These are phyloP conservation scores for Microtus oregoni DNA, from an alignment of 2,113 vertebrate species.

Conservation along the genomic window DNA sequence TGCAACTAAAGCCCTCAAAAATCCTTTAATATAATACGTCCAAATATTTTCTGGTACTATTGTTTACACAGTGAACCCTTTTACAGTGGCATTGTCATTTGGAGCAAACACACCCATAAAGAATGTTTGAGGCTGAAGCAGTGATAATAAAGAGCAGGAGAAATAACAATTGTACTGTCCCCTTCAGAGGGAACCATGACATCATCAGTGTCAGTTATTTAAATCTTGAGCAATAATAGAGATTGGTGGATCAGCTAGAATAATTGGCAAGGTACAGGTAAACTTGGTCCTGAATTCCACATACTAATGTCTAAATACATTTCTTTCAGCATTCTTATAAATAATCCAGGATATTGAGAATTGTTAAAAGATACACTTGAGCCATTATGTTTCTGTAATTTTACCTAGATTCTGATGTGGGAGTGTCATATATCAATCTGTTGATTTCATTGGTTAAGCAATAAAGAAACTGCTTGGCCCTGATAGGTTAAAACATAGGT, in stretches of 20 bases:
- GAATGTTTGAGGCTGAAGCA: background rate
- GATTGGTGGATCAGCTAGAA: background rate
- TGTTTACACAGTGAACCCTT: background rate
- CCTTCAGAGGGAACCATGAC: background rate
- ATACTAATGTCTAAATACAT: background rate
- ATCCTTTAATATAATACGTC: background rate
- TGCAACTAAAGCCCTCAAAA: background rate
- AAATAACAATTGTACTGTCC: background rate
- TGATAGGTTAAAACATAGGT: too few relatives aligned
- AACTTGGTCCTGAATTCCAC: background rate
- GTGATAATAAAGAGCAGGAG: background rate
- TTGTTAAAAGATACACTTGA: conserved; percentile 4
- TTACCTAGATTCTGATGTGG: background rate
- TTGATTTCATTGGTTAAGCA: too few relatives aligned
- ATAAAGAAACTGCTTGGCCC: too few relatives aligned
- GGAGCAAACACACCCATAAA: background rate
- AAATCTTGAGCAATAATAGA: background rate
- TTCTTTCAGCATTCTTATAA: background rate
- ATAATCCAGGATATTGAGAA: background rate
- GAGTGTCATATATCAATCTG: too few relatives aligned
- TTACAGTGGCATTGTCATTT: conserved; percentile 2
- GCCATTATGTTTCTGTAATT: background rate
- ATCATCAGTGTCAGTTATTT: background rate
- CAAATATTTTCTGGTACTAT: background rate
- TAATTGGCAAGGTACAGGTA: background rate